phyloP scores from a whole-genome alignment of 2,113 vertebrate species.

The Cisticola juncidis region DNA sequence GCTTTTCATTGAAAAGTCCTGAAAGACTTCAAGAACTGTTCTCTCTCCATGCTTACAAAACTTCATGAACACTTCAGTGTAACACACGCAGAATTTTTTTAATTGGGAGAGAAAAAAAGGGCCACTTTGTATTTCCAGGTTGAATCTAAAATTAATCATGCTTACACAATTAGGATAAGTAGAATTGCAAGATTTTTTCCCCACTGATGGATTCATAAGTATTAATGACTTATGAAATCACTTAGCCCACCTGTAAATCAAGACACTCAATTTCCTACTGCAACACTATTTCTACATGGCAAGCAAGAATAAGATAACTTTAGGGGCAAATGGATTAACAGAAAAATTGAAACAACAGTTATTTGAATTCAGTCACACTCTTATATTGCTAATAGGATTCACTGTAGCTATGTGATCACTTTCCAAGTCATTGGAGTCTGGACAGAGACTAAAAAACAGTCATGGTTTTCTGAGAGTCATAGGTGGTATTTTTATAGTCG shows the following conservation, averaged over 20 bases:
- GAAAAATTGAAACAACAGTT: neutral
- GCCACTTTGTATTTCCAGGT: neutral
- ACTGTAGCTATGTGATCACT: neutral
- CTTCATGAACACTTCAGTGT: neutral
- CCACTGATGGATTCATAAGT: neutral
- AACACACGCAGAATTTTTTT: neutral
- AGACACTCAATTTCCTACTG: neutral
- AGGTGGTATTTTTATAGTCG: neutral
- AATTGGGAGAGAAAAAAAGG: rapidly evolving
- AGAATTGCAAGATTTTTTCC: neutral
- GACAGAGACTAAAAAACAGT: neutral
- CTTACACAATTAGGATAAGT: neutral
- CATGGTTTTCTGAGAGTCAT: neutral
- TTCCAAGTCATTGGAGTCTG: neutral
- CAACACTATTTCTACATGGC: neutral
- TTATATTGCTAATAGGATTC: neutral
- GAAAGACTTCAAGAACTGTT: neutral
- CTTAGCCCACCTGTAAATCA: neutral
- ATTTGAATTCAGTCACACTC: neutral
- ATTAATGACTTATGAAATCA: neutral
- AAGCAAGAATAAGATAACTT: neutral
- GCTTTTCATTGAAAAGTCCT: neutral
- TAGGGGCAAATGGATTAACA: neutral
- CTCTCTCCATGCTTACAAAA: neutral
- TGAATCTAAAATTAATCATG: neutral